Conservation (phyloP, 2,888 invertebrate species). For the Eudemis profundana region DNA sequence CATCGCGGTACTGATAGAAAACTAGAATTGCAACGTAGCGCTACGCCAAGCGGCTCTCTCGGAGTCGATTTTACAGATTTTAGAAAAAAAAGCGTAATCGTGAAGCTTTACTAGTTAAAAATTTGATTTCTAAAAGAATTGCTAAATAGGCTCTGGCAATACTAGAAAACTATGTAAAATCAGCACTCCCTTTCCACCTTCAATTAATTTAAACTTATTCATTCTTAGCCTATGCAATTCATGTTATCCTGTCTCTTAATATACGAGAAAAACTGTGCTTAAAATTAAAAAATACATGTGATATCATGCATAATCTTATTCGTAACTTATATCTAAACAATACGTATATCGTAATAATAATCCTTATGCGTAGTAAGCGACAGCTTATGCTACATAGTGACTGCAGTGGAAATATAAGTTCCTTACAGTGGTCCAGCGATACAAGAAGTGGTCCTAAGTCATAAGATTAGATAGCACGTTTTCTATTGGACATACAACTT, state of each 20-base stretch:
- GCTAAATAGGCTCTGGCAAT: constrained; percentile 33
- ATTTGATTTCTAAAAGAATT: constrained; percentile 34
- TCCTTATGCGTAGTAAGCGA: constrained; percentile 15
- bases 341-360: constrained; percentile 16
- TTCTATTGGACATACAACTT: constrained; percentile 8
- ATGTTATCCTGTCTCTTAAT: constrained; percentile 36
- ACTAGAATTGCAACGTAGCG: constrained; percentile 54
- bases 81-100: constrained; percentile 32
- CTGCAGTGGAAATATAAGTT: constrained; percentile 20
- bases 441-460: constrained; percentile 53
- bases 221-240: constrained; percentile 12
- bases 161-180: constrained; percentile 36
- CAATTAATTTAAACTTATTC: not conserved
- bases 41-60: constrained; percentile 60
- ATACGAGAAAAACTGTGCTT: constrained; percentile 36
- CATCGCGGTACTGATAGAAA: constrained; percentile 32
- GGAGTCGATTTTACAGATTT: constrained; percentile 38
- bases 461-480: constrained; percentile 47
- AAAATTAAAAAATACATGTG: constrained; percentile 34
- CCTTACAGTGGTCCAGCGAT: constrained; percentile 51
- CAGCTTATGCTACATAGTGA: constrained; percentile 5
- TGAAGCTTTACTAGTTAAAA: constrained; percentile 37
- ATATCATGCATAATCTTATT: constrained; percentile 36
- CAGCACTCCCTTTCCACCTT: constrained; percentile 12
- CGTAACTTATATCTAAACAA: constrained; percentile 15